Evolutionary conservation across 2,113 vertebrate genomes (phyloP), one percentile per base, ranked within the genome.

Genomic region (Leptocoma aspasia): DNA sequence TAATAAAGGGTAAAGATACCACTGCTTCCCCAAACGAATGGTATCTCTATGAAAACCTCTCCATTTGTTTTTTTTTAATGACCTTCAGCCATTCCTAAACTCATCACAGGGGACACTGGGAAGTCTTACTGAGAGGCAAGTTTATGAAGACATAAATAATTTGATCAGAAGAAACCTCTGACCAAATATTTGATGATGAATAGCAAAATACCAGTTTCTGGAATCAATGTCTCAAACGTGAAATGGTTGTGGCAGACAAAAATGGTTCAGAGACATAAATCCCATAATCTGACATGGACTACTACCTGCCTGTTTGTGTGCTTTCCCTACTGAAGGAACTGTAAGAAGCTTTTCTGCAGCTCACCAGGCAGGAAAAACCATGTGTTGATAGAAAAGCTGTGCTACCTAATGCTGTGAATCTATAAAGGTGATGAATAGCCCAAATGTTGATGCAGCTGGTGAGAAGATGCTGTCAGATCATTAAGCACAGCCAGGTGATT

Each of bases 381-480:
- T 20, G 63, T 90, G 88, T 42, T 88, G 90, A 94, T 54, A 90
- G 87, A 83, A 93, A 88, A 91, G 82, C 73, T 66, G 47, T 85
- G 82, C 89, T 90, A 83, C 75, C 76, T 85, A 91, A 91, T 71
- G 52, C 68, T 86, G 8, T 37, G 79, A 85, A 94, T 69, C 63
- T 28, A 54, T 63, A 66, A 69, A 92, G 90, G 90, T 96, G 95
- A 96, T 73, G 49, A 73, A 96, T 70, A 89, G 61, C 71, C 68
- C 56, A 54, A 63, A 72, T 64, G 60, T 57, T 81, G 79, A 77
- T 64, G 60, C 76, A 95, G 93, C 59, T 14, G 11, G 70, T 50
- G 68, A 80, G 78, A 75, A 88, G 87, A 88, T 81, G 75, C 89
- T 82, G 90, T 91, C 96, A 96, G 88, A 93, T 71, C 60, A 81